Evolutionary conservation across 2,888 invertebrate species (phyloP).

Genomic region (Fragum whitleyi): DNA sequence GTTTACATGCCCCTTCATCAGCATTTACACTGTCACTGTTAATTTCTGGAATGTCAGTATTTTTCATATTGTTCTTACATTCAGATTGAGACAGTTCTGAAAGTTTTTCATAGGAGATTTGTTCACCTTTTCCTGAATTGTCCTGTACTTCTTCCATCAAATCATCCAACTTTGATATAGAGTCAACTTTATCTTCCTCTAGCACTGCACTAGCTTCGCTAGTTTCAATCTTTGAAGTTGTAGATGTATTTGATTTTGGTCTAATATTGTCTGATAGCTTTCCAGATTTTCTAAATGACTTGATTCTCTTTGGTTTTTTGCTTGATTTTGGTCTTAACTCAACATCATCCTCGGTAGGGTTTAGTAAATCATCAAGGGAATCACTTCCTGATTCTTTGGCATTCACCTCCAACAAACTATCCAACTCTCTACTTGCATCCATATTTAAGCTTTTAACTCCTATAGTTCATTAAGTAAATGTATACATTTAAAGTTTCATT

Average conservation of each 20-base stretch:
- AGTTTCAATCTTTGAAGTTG: background rate
- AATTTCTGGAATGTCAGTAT: no score
- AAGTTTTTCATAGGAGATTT: no score
- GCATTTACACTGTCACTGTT: no score
- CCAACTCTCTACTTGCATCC: slow-evolving; percentile 14
- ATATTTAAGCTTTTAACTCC: background rate
- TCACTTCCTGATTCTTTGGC: background rate
- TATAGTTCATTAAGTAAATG: no score
- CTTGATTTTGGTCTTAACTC: slow-evolving; percentile 24
- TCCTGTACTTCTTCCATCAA: background rate
- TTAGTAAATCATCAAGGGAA: slow-evolving; percentile 44
- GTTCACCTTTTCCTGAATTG: no score
- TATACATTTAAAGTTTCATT: no score
- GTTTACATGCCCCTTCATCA: no score
- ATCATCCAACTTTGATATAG: background rate
- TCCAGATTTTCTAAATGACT: slow-evolving; percentile 7
- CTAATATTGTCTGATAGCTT: background rate
- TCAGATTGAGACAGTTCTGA: no score
- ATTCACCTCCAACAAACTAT: slow-evolving; percentile 45
- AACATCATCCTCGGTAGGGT: slow-evolving; percentile 30
- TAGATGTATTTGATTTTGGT: background rate
- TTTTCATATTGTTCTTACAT: no score
- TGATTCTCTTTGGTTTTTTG: background rate
- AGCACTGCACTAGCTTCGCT: background rate
- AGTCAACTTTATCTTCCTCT: background rate